Base-by-base conservation (phyloP, 1,140 invertebrate genomes). In the Stegodyphus mimosarum region DNA sequence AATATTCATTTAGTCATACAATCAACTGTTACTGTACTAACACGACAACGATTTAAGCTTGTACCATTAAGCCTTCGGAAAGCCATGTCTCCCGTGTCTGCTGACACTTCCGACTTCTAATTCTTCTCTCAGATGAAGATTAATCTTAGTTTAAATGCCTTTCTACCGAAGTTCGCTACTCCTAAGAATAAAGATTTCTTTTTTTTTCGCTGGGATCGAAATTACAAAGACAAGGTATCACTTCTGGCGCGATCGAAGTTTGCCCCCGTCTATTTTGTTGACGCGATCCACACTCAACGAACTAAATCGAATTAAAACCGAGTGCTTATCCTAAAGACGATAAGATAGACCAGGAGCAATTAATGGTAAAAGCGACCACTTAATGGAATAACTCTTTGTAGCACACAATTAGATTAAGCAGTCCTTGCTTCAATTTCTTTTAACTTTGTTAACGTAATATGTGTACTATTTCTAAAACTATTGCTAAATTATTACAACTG, bases 271-370 rank as follows among this genome's bases (percentile, higher is more conserved):
- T 66, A 78, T 78, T 78, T 69, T 11, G 76, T 69, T 78, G 76
- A 53, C 64, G 55, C 76, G 67, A 78, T 69, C 69, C 76, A 69
- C 64, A 51, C 48, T 66, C n/a, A 51, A 69, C 50, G 17, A 50
- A 50, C 11, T 78, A 78, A 78, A 78, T 78, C 51, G 76, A 78
- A 78, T 78, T 78, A 78, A 78, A 78, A 49, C 76, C 76, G 69
- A 78, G 64, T 78, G 76, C 60, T 52, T 15, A 52, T 64, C 18
- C 66, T n/a, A 33, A 78, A 78, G 76, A 78, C 69, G 74, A 52
- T 76, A 76, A 76, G 76, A 78, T 78, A 78, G 67, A 66, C 64
- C 76, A 78, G 64, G 50, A 51, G 69, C 76, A 69, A 78, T 60
- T 69, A 78, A 78, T 78, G 76, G 69, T 51, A 49, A 60, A 51